A percentile compares a stretch with the other conserved stretches of the same genome.
phyloP scores from a whole-genome alignment of 1,140 invertebrate genomes.

The Pseudomyrmex gracilis region DNA sequence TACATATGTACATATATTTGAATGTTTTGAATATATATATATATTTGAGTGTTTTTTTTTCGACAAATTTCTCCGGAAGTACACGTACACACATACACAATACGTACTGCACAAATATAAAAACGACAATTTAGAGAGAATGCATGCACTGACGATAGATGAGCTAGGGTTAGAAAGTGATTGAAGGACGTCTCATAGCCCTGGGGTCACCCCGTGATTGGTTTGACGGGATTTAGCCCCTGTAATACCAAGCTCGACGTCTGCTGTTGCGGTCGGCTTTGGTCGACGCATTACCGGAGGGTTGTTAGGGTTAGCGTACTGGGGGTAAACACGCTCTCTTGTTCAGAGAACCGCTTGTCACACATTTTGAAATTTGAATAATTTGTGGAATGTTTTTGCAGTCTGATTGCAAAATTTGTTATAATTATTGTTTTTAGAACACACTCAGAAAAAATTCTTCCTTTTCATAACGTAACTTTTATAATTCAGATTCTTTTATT shows the following conservation, averaged over 20 bases:
- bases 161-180: conserved; percentile 4
- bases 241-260: conserved; percentile 71
- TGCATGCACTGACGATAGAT: background rate
- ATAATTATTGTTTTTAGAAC: too few species aligned
- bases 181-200: conserved; percentile 16
- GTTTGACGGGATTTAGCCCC: conserved; percentile 71
- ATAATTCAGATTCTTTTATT: background rate
- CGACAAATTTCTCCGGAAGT: conserved; percentile 16
- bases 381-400: background rate
- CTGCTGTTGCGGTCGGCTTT: conserved; percentile 74
- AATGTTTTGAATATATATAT: background rate
- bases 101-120: too few species aligned
- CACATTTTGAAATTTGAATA: conserved; percentile 65
- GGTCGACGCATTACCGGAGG: conserved; percentile 57
- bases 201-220: conserved; percentile 55
- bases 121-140: conserved; percentile 17
- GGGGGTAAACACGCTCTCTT: conserved; percentile 51
- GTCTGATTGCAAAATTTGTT: background rate
- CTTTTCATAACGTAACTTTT: too few species aligned
- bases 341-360: conserved; percentile 41
- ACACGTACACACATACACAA: background rate
- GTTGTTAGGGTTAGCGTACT: conserved; percentile 59
- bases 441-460: too few species aligned
- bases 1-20: too few species aligned
- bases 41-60: background rate